These are phyloP conservation scores for Caenorhabditis angaria DNA, from an alignment of 2,888 invertebrate species.

Conservation along the genomic window DNA sequence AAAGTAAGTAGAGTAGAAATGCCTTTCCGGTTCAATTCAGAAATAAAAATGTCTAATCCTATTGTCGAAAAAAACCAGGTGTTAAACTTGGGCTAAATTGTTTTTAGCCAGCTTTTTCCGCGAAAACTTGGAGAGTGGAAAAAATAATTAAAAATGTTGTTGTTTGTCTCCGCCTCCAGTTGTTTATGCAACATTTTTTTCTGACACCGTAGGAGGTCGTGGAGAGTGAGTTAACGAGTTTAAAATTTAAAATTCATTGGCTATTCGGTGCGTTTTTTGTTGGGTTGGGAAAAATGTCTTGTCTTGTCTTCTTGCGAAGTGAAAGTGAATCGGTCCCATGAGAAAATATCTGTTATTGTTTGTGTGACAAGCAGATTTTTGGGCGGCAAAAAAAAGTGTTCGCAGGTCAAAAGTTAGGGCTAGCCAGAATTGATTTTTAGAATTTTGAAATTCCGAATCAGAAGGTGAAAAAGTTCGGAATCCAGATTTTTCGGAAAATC, in stretches of 20 bases:
- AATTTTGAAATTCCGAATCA: no score
- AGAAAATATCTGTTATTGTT: neutral
- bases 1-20: neutral
- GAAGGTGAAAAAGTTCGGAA: no score
- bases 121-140: no score
- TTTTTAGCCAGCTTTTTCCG: no score
- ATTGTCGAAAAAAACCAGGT: neutral
- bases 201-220: neutral
- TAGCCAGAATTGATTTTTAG: no score
- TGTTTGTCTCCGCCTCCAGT: neutral
- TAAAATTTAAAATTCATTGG: neutral
- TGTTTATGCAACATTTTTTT: constrained; percentile 1
- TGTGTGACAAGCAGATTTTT: neutral
- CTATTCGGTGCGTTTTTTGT: neutral
- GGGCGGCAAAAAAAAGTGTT: neutral
- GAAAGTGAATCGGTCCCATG: neutral
- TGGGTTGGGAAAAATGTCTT: neutral
- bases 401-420: no score
- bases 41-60: neutral
- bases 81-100: no score
- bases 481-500: no score
- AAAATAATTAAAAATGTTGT: no score
- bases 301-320: neutral
- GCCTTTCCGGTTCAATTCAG: no score
- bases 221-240: neutral